Percentiles rank a stretch among this genome's conserved stretches.
Conservation (phyloP, 2,888 invertebrate species). For the Ligdia adustata region DNA sequence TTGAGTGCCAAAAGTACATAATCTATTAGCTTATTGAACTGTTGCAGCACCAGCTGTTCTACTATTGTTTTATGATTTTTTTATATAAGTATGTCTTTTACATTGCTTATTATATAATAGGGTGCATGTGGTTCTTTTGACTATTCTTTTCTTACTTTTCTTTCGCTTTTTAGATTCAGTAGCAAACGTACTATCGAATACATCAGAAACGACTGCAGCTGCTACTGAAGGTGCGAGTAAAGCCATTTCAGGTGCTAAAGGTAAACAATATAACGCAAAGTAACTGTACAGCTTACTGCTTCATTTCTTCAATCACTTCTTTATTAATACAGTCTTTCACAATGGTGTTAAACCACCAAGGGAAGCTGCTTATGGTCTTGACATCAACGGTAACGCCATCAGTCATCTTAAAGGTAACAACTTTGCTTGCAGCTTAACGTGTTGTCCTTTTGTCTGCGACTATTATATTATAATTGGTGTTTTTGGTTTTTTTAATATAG, state of each 20-base stretch:
- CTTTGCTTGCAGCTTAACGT: constrained; percentile 16
- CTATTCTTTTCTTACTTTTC: constrained; percentile 34
- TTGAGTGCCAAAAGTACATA: constrained; percentile 57
- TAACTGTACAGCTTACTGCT: constrained; percentile 30
- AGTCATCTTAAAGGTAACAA: constrained; percentile 38
- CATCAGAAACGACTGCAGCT: constrained; percentile 38
- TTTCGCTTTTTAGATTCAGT: constrained; percentile 58
- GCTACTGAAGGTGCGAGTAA: constrained; percentile 40
- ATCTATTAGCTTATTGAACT: background rate
- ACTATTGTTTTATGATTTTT: too few relatives aligned
- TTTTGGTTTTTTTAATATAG: too few relatives aligned
- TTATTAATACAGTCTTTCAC: constrained; percentile 38
- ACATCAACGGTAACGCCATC: constrained; percentile 30
- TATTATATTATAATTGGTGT: constrained; percentile 16
- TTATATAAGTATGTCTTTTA: too few relatives aligned
- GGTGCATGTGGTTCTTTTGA: constrained; percentile 47
- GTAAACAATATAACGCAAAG: constrained; percentile 34
- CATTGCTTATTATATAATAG: constrained; percentile 25
- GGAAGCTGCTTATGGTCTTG: constrained; percentile 17
- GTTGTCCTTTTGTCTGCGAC: constrained; percentile 16
- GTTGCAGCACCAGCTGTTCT: background rate
- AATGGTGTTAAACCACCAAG: constrained; percentile 25
- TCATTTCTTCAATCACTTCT: constrained; percentile 30
- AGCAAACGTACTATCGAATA: constrained; percentile 49
- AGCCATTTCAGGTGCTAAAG: constrained; percentile 42